Evolutionary conservation across 2,888 invertebrate genomes (phyloP), one percentile per base, ranked within the genome.

Genomic region (Drosophila barbarae): DNA sequence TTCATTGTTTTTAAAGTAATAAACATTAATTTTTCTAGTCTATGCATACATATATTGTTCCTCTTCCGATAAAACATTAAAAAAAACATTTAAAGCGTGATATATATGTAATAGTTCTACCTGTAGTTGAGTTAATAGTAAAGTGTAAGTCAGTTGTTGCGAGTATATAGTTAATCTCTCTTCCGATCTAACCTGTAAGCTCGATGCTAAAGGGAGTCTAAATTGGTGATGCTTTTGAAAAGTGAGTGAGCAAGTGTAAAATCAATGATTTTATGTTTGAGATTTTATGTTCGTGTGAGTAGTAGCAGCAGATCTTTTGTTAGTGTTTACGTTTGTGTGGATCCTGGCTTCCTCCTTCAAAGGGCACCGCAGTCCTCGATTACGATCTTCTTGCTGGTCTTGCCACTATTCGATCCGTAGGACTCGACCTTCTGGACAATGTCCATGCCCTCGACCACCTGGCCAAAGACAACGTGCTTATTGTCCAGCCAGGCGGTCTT

Each of bases 401-500:
- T 32, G 12, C 46, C 46, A 34, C 13, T 47, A 2, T 47, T 47
- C 3, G 46, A 47, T 21, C 46, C 46, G 5, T 9, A 47, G 46
- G 46, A 21, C 30, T 47, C 46, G 1, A 47, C 46, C 32, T 47
- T 47, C 46, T 47, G 46, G 5, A 47, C 13, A 13, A 47, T 47
- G 1, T 47, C 46, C 46, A 47, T 47, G 9, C 46, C 46, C 32
- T 47, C 46, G 13, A 47, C 21, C 3, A 47, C 46, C 30, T 32
- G 5, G 46, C 46, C 46, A 4, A 47, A 47, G 5, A 47, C 46
- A 3, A 47, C 46, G 2, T 47, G 46, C 30, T 47, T 47, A 0
- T 47, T 47, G 9, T 47, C 46, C 46, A 47, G 32, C 46, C 46
- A 47, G 32, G 30, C 2, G 32, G 46, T 47, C 18, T 47, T 47